Base-by-base conservation (phyloP, 2,797 vertebrate genomes). In the Chaetodon trifasciatus region DNA sequence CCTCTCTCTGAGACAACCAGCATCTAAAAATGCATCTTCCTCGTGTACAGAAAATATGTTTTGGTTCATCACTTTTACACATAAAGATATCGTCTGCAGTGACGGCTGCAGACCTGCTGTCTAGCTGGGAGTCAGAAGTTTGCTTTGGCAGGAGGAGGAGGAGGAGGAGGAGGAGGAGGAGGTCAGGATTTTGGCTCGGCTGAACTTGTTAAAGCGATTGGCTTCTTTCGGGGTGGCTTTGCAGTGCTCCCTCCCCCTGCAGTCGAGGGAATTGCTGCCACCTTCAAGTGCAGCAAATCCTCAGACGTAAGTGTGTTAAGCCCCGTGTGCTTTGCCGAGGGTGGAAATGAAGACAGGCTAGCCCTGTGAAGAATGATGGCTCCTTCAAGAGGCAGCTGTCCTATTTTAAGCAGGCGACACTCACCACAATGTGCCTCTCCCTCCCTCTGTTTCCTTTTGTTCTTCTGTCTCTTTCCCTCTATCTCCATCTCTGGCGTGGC, bases 251-350 rank as follows among this genome's bases (percentile, higher is more conserved):
- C 77, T 77, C 69, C 81, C 65, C 7, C 83, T 83, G 62, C 67
- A 79, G 68, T 66, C 76, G 11, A 32, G 84, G 82, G 88, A 90
- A 87, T 86, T 58, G 58, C 89, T 83, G 85, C 87, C 84, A 81
- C 86, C 86, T 89, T 90, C 85, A 86, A 91, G 89, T 86, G 86
- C 86, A 85, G 83, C 86, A 84, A 90, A 91, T 91, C 87, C 88
- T 93, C 77, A 70, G 90, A 92, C 89, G 86, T 92, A 91, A 94
- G 88, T 89, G 85, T 89, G 91, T 91, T 93, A 89, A 93, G 91
- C 90, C 86, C 88, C 16, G 86, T 86, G 91, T 91, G 90, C 81
- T 86, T 86, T 76, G 85, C 89, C 47, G 71, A 80, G 83, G 84
- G 74, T 81, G 90, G 84, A 89, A 89, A 90, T 89, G 87, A 92